A percentile compares a stretch with the other conserved stretches of the same genome.
These are phyloP conservation scores for Adoxophyes honmai DNA, from an alignment of 1,140 invertebrate species.

Conservation along the genomic window DNA sequence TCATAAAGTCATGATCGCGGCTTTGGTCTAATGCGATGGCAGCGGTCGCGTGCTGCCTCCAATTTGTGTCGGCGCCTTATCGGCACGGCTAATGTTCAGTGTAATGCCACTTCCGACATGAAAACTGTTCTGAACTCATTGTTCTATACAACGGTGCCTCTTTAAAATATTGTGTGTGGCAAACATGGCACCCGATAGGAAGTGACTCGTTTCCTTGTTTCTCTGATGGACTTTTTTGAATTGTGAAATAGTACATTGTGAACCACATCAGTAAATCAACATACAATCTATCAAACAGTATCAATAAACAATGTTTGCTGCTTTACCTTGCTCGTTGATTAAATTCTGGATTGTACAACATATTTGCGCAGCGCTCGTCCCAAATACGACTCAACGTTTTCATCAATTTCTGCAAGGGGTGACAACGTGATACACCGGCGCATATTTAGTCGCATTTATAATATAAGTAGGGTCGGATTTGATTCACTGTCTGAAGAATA, in stretches of 20 bases:
- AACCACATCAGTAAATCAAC: background rate
- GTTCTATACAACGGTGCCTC: conserved; percentile 29
- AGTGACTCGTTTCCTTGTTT: conserved; percentile 28
- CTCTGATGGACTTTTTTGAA: conserved; percentile 14
- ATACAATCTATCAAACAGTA: background rate
- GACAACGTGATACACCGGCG: background rate
- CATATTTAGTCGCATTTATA: background rate
- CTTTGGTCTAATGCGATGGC: conserved; percentile 32
- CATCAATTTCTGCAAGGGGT: conserved; percentile 2
- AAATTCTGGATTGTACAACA: no score
- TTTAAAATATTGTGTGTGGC: conserved; percentile 36
- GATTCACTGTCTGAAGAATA: conserved; percentile 17
- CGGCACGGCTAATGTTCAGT: conserved; percentile 61
- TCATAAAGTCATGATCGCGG: conserved; percentile 28
- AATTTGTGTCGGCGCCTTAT: conserved; percentile 67
- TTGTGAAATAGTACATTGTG: background rate
- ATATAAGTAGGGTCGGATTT: background rate
- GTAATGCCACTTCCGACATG: conserved; percentile 68
- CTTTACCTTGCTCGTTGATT: no score
- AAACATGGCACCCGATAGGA: conserved; percentile 23
- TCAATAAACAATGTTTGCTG: background rate
- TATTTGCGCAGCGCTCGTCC: no score
- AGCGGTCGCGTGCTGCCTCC: conserved; percentile 48
- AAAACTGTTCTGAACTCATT: conserved; percentile 54
- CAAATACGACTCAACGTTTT: background rate